Base-by-base conservation (phyloP, 2,888 invertebrate genomes). In the Smittia sp. region DNA sequence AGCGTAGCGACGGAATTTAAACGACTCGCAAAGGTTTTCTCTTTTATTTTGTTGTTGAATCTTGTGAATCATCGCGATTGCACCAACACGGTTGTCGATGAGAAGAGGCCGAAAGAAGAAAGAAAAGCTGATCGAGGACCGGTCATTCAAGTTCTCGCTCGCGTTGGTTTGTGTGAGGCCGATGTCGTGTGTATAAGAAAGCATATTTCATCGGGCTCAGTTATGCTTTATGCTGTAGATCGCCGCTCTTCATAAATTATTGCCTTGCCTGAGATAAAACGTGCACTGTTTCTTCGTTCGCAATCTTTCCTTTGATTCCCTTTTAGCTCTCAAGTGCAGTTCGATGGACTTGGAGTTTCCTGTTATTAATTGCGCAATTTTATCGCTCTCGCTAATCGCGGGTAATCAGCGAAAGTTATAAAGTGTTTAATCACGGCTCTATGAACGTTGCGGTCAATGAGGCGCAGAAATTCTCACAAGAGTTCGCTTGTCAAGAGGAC, bases 81-180 rank as follows among this genome's bases (percentile, higher is more conserved):
- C 58, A 58, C 58, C 58, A 58, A 58, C 11, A 58, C 58, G 46
- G n/a, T 46, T 15, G 46, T n/a, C 15, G 46, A 15, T 46, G 46
- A 46, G 46, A 11, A n/a, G 46, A 46, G 4, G 52, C n/a, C 22
- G 58, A 20, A 13, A 18, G 22, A 65, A 25, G 38, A 65, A 65
- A 65, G 32, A 65, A n/a, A 15, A 65, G 20, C 65, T 65, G 65
- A 65, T 41, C 15, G 25, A 52, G 41, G 32, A 69, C 69, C 69
- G 69, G 69, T 69, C 69, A 69, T 52, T 69, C 69, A 69, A 54
- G 52, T 69, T 69, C 25, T 69, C 32, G 25, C 11, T 11, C 22
- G 58, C 32, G 32, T 32, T 20, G 18, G 58, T 58, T 58, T 69
- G 41, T 69, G 54, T 38, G 39, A 15, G 67, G 38, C 15, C 38